Conservation (phyloP, 2,113 vertebrate species). For the Colossoma macropomum region DNA sequence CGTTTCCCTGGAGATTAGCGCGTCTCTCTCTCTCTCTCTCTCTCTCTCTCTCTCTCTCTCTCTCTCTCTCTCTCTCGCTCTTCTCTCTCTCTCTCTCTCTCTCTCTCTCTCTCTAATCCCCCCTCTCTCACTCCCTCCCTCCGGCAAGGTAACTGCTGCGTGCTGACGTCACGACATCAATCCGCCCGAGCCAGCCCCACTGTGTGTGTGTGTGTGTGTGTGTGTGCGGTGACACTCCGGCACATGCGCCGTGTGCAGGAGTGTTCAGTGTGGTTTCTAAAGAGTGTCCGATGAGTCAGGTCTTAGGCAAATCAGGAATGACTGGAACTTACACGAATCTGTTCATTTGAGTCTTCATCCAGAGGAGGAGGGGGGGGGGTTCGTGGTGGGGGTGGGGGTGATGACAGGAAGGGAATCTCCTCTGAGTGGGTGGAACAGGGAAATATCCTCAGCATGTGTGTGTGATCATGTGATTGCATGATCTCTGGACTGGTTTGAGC, state of each 20-base stretch:
- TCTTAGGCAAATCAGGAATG: neutral
- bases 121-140: conserved; percentile 71
- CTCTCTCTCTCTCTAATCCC: conserved; percentile 61
- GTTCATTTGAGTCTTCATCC: neutral
- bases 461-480: neutral
- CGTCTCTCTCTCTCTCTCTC: conserved; percentile 54
- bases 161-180: conserved; percentile 75
- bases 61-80: conserved; percentile 57
- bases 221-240: too few species aligned
- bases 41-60: conserved; percentile 68
- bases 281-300: neutral
- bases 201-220: neutral
- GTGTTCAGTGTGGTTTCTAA: neutral
- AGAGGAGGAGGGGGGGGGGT: neutral
- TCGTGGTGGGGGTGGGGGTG: too few species aligned
- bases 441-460: neutral
- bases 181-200: conserved; percentile 60
- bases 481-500: neutral
- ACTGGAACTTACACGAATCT: neutral
- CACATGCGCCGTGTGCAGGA: too few species aligned
- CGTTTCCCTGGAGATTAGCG: conserved; percentile 77
- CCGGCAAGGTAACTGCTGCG: conserved; percentile 71
- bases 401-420: conserved; percentile 27
- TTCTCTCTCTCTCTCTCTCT: conserved; percentile 66
- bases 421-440: conserved; percentile 20